A percentile compares a stretch with the other conserved stretches of the same genome.
Evolutionary conservation across 2,888 invertebrate species (phyloP).

Genomic region (Psylliodes chrysocephalus): DNA sequence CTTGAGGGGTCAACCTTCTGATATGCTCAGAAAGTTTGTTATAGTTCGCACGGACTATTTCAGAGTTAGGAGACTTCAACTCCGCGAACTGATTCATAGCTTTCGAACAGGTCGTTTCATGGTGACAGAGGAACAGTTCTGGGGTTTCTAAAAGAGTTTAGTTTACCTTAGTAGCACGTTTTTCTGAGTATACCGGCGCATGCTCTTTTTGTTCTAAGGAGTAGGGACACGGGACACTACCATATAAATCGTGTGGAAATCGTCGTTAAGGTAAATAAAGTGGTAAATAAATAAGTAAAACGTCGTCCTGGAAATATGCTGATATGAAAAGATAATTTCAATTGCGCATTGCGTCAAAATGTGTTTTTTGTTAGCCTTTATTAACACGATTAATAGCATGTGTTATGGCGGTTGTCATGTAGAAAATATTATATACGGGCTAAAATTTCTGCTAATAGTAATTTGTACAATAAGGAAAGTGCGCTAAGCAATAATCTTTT

Average conservation of each 20-base stretch:
- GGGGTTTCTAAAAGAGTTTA: slow-evolving; percentile 1
- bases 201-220: slow-evolving; percentile 55
- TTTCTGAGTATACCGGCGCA: slow-evolving; percentile 51
- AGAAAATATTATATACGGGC: no score
- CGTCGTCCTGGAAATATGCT: slow-evolving; percentile 23
- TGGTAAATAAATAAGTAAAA: slow-evolving; percentile 49
- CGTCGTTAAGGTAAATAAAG: slow-evolving; percentile 54
- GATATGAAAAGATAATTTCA: slow-evolving; percentile 26
- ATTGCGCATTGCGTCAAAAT: slow-evolving; percentile 47
- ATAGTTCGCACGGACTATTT: slow-evolving; percentile 63
- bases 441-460: no score
- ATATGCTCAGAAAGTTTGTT: slow-evolving; percentile 68
- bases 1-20: slow-evolving; percentile 73
- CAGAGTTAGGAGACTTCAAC: slow-evolving; percentile 50
- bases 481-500: no score
- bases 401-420: no score
- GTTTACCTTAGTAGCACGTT: slow-evolving; percentile 40
- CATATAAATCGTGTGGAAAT: no score
- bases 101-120: slow-evolving; percentile 12
- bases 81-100: slow-evolving; percentile 51
- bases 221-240: slow-evolving; percentile 21
- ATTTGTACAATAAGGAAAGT: no score
- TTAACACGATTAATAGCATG: no score
- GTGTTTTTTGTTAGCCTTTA: slow-evolving; percentile 10
- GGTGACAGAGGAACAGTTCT: slow-evolving; percentile 23